phyloP scores from a whole-genome alignment of 1,140 invertebrate species.

The Leucophenga varia region DNA sequence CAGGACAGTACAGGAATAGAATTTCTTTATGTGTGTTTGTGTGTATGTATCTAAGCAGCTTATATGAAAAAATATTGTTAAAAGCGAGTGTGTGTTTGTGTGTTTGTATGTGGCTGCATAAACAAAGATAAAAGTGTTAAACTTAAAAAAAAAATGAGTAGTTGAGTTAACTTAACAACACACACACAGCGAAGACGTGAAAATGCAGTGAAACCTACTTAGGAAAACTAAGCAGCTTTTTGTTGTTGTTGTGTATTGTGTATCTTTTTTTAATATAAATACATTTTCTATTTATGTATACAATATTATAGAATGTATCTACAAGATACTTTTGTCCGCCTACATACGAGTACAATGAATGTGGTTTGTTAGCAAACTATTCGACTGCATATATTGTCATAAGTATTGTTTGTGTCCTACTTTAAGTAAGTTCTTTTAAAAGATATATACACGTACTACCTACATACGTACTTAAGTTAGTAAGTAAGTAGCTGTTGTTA shows the following conservation, averaged over 20 bases:
- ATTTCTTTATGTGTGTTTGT: no score
- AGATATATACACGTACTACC: constrained; percentile 11
- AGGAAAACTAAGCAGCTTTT: constrained; percentile 23
- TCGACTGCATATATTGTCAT: no score
- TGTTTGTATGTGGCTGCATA: constrained; percentile 23
- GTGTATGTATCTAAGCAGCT: constrained; percentile 34
- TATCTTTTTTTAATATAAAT: no score
- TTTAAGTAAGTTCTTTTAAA: constrained; percentile 24
- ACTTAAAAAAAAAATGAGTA: constrained; percentile 15
- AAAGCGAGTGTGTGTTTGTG: constrained; percentile 9
- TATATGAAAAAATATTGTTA: constrained; percentile 18
- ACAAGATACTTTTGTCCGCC: no score
- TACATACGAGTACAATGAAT: no score
- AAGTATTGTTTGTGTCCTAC: constrained; percentile 33
- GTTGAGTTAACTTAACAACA: background rate
- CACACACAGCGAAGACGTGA: constrained; percentile 13
- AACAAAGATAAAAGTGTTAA: constrained; percentile 31
- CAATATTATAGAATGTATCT: no score
- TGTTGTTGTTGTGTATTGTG: no score
- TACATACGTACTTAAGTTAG: no score
- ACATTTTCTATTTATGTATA: no score
- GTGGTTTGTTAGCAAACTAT: no score
- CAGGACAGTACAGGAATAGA: constrained; percentile 12
- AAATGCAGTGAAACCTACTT: constrained; percentile 14
- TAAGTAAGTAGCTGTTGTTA: constrained; percentile 33